Evolutionary conservation across 2,888 invertebrate species (phyloP), one percentile per base, ranked within the genome.

Genomic region (Bursaphelenchus okinawaensis): DNA sequence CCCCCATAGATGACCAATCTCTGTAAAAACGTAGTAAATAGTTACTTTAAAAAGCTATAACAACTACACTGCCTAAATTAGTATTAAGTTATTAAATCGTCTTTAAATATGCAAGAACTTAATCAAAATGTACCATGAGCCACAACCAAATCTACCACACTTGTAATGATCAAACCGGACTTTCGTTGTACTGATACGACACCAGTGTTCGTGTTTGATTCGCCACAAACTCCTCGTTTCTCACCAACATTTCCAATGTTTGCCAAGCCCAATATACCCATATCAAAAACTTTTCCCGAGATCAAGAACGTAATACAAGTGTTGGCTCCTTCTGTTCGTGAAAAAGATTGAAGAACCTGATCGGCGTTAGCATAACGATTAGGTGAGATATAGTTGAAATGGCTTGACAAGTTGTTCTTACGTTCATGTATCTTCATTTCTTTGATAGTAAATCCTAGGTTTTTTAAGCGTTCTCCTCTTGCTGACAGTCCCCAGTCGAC

Each of bases 401-500:
- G 71, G 19, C 20, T 16, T 12, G 64, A 31, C 22, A 51, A 27
- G 7, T 26, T 31, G 23, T 28, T 19, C 7, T 52, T 40, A n/a
- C n/a, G n/a, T n/a, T n/a, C n/a, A n/a, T n/a, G n/a, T 40, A 71
- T 71, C 50, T 71, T 71, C 9, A 72, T 71, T 26, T 72, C 74
- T 55, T 72, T 72, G 31, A 72, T 71, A 50, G 66, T 40, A 31
- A 72, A 69, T n/a, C 72, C 72, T 20, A 72, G 55, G 40, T 68
- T 66, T 20, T 66, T 55, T 9, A 72, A 57, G 4, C 57, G 63
- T n/a, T 67, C 51, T 16, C 66, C 63, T 22, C 63, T 59, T 31
- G 52, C 54, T 40, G 67, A 58, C 19, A 67, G n/a, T 19, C 72
- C 72, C 66, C 72, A 72, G 23, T 75, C 70, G 16, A 72, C 64